phyloP scores from a whole-genome alignment of 2,888 invertebrate genomes.

The Ormyrus nitidulus region DNA sequence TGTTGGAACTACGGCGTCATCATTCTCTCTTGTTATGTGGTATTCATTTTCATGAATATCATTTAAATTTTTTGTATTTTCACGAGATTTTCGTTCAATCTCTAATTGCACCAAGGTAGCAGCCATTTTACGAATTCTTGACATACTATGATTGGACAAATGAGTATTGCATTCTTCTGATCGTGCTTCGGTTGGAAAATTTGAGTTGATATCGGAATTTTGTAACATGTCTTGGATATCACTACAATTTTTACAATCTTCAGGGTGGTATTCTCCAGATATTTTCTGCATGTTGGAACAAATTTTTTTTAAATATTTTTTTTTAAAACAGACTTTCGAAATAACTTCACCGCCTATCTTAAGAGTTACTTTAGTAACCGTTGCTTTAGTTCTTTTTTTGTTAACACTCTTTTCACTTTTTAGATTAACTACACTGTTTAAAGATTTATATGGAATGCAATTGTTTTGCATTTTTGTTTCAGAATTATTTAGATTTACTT shows the following conservation, averaged over 20 bases:
- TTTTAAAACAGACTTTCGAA: constrained; percentile 53
- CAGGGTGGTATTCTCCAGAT: background rate
- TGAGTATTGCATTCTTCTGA: background rate
- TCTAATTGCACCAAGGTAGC: constrained; percentile 25
- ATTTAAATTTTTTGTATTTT: background rate
- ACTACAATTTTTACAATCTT: constrained; percentile 18
- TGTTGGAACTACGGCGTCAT: constrained; percentile 22
- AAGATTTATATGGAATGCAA: background rate
- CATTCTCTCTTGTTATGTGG: background rate
- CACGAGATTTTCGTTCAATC: background rate
- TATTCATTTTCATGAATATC: background rate
- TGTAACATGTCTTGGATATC: constrained; percentile 13
- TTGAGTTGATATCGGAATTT: background rate
- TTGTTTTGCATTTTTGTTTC: background rate
- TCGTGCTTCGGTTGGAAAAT: background rate
- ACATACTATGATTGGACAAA: background rate
- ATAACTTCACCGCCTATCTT: constrained; percentile 64
- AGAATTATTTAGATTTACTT: no score
- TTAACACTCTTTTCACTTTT: constrained; percentile 36
- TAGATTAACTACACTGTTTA: background rate
- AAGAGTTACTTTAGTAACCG: constrained; percentile 55
- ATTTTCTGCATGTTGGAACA: background rate
- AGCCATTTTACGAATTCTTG: constrained; percentile 30
- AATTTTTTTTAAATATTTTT: constrained; percentile 32
- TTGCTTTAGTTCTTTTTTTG: constrained; percentile 15